Conservation (phyloP, 2,888 invertebrate species). For the Hylaea fasciaria region DNA sequence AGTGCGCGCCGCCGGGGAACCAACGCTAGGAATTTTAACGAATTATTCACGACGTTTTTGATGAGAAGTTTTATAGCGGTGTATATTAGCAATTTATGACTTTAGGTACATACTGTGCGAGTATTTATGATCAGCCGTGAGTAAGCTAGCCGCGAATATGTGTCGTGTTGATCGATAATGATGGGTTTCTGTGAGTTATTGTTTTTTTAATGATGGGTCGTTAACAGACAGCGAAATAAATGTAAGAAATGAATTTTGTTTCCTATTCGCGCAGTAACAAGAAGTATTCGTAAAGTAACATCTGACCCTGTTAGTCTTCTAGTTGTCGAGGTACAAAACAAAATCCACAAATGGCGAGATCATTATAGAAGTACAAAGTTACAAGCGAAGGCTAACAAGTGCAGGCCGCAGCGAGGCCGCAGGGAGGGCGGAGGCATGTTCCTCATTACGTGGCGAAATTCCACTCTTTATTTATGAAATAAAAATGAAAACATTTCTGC, state of each 20-base stretch:
- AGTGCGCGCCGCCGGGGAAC: constrained; percentile 36
- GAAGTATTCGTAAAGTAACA: not conserved
- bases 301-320: not conserved
- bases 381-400: constrained; percentile 27
- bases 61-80: constrained; percentile 23
- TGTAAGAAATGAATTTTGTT: too few species aligned
- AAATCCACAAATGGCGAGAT: not conserved
- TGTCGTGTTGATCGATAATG: too few species aligned
- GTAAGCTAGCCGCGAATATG: too few species aligned
- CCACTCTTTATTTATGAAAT: constrained; percentile 81
- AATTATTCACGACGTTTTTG: constrained; percentile 32
- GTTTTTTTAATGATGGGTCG: too few species aligned
- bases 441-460: constrained; percentile 73
- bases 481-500: constrained; percentile 83
- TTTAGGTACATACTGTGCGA: not conserved
- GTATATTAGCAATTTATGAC: not conserved
- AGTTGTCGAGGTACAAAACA: not conserved
- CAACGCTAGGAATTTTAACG: constrained; percentile 27
- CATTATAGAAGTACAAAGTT: constrained; percentile 19
- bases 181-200: too few species aligned
- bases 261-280: not conserved
- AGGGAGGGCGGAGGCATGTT: constrained; percentile 13
- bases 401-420: constrained; percentile 14
- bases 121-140: not conserved
- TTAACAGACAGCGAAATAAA: too few species aligned